These are phyloP conservation scores for Gallinago jamesoni DNA, from an alignment of 2,113 vertebrate species.

Conservation along the genomic window DNA sequence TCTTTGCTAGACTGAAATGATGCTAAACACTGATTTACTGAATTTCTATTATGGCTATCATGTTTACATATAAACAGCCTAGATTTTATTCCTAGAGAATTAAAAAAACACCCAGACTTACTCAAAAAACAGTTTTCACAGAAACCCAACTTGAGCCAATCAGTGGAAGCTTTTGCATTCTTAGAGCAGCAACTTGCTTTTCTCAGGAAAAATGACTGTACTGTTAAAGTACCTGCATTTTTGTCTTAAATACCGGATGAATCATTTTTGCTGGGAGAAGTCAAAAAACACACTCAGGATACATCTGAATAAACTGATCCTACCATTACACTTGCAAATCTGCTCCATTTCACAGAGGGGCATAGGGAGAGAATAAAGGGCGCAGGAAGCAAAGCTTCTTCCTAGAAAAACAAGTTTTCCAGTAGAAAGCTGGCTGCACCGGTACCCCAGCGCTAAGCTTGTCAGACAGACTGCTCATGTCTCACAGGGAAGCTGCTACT, in stretches of 20 bases:
- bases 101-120: not conserved
- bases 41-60: not conserved
- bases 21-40: not conserved
- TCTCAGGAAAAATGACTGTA: not conserved
- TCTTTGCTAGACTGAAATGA: not conserved
- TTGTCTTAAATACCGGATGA: not conserved
- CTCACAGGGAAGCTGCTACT: not conserved
- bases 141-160: not conserved
- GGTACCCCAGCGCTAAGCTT: not conserved
- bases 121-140: not conserved
- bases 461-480: not conserved
- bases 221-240: not conserved
- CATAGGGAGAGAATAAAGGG: not conserved
- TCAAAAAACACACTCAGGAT: not conserved
- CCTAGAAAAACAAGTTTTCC: conserved; percentile 3
- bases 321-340: not conserved
- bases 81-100: not conserved
- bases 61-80: not conserved
- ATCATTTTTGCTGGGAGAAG: not conserved
- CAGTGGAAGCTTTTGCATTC: not conserved
- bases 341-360: not conserved
- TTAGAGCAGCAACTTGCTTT: not conserved
- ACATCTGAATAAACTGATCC: not conserved
- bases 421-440: not conserved
- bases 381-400: not conserved